These are phyloP conservation scores for Allophyes oxyacanthae DNA, from an alignment of 2,888 invertebrate genomes.

Conservation along the genomic window DNA sequence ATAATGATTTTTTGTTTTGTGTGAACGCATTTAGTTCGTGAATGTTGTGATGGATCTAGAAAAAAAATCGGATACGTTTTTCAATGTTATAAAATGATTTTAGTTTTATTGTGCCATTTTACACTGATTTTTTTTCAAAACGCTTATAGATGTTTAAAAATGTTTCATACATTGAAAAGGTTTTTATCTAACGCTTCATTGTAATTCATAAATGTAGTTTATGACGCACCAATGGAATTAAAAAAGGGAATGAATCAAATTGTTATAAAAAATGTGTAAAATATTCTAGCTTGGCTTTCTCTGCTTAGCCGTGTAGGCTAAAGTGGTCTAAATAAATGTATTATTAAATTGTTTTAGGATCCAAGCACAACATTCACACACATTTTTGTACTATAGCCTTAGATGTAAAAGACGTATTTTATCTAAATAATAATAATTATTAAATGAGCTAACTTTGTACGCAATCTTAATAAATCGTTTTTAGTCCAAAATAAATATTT, in stretches of 20 bases:
- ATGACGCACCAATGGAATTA: too few species aligned
- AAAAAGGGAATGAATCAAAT: too few species aligned
- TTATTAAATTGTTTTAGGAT: constrained; percentile 1
- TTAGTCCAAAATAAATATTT: constrained; percentile 51
- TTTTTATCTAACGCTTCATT: too few species aligned
- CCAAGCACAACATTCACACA: constrained; percentile 55
- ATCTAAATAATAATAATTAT: constrained; percentile 50
- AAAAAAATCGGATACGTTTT: background rate
- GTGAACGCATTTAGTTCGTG: constrained; percentile 71
- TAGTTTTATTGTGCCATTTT: background rate
- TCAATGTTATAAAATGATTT: background rate
- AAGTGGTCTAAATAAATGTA: too few species aligned
- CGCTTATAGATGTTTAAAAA: too few species aligned
- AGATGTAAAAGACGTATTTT: constrained; percentile 57
- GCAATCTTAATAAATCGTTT: constrained; percentile 52
- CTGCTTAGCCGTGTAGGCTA: too few species aligned
- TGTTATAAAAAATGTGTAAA: too few species aligned
- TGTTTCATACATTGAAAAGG: too few species aligned
- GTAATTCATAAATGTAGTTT: too few species aligned
- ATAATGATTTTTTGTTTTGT: constrained; percentile 56
- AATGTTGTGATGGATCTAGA: constrained; percentile 65
- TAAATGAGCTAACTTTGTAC: constrained; percentile 48
- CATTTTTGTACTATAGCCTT: constrained; percentile 61
- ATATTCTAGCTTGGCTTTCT: too few species aligned
- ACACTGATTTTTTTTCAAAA: background rate